Evolutionary conservation across 1,140 invertebrate species (phyloP), one percentile per base, ranked within the genome.

Genomic region (Drosophila murphyi): DNA sequence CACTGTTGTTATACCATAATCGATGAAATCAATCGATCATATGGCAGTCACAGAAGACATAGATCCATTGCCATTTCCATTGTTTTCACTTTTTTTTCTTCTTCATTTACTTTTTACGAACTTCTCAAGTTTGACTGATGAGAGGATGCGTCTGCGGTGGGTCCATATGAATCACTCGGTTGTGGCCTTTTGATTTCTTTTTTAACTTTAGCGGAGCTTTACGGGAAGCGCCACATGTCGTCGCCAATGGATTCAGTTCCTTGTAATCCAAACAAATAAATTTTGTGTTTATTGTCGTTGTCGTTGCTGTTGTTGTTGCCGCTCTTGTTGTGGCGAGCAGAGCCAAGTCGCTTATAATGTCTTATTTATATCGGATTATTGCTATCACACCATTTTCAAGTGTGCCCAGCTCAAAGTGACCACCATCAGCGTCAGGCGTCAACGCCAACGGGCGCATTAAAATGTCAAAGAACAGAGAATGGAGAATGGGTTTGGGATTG

Each of bases 21-120:
- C 85, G 86, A 89, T 89, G 80, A 89, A 89, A 89, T 89, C 85
- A 89, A 89, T 89, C 85, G 85, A 89, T 89, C 85, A 89, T 59
- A 34, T 39, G 45, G 48, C 54, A 39, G 31, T 41, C 29, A 10
- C 20, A 29, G n/a, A 6, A 51, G 61, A 54, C 7, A 39, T 32
- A 64, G 60, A 48, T 37, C 56, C 60, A 60, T 67, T 54, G 50
- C 39, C 48, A 62, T 64, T 68, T 52, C 39, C 73, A 70, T 80
- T 72, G 78, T 80, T 82, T 87, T 87, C 79, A 87, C 76, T 87
- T 82, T 75, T 80, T 74, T 48, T 50, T 6, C 45, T 52, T n/a
- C n/a, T 39, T 59, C n/a, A 31, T 32, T 32, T 20, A 20, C 20
- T 20, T 20, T 20, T 20, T 20, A 20, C 20, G 20, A 20, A 20